Base-by-base conservation (phyloP, 2,888 invertebrate species). In the Pristionchus entomophagus region DNA sequence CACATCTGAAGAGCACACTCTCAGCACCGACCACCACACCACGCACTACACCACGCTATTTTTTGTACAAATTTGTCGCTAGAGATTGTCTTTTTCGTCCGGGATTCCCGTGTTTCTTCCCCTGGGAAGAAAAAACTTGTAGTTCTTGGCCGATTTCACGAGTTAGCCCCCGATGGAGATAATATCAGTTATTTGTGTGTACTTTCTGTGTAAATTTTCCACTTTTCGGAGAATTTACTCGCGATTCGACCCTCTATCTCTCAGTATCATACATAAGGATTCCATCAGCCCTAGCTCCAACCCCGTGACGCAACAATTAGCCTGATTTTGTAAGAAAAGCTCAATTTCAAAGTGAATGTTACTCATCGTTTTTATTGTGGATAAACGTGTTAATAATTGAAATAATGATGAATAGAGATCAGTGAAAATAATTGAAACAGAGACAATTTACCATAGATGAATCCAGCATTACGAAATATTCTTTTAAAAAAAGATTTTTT, bases 351-450 rank as follows among this genome's bases (percentile, higher is more conserved):
- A 22, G 2, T 45, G 45, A 73, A n/a, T 73, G 73, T 73, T 73
- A 41, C 73, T 73, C 73, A 69, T 69, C 26, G 29, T 22, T 69
- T 29, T 19, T 19, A 35, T 41, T 26, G n/a, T 41, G 45, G 73
- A 73, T 73, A 73, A 73, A 73, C 41, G 38, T 73, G 73, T 38
- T 73, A 73, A 73, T 73, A 73, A 73, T 73, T 73, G 29, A 41
- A n/a, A n/a, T n/a, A n/a, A n/a, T n/a, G n/a, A n/a, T n/a, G n/a
- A n/a, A n/a, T n/a, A n/a, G n/a, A n/a, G n/a, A n/a, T n/a, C n/a
- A n/a, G n/a, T n/a, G n/a, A n/a, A n/a, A n/a, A n/a, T n/a, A n/a
- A n/a, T n/a, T n/a, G n/a, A n/a, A n/a, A n/a, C n/a, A n/a, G n/a
- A n/a, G n/a, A n/a, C n/a, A n/a, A n/a, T n/a, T n/a, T n/a, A n/a